Evolutionary conservation across 35 echinoderm and acorn worm species (phyloP).

Genomic region (Apostichopus parvimensis): DNA sequence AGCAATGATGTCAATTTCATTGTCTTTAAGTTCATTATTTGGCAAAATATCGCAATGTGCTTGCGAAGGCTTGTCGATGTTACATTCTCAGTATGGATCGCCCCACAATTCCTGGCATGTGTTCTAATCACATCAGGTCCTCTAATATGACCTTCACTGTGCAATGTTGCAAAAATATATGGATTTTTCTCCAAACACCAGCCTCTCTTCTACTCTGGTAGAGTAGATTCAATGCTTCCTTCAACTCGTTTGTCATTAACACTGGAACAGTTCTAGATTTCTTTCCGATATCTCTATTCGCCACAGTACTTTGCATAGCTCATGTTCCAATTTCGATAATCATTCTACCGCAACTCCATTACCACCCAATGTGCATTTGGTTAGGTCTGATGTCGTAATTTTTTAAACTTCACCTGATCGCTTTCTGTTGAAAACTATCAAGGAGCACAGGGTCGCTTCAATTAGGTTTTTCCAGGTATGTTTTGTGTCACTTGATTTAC

Average conservation of each 20-base stretch:
- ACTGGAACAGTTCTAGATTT: conserved; percentile 65
- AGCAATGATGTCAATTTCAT: conserved; percentile 74
- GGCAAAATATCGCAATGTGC: conserved; percentile 77
- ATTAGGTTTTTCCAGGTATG: conserved; percentile 64
- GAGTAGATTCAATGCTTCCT: conserved; percentile 52
- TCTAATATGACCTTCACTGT: conserved; percentile 43
- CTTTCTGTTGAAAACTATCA: conserved; percentile 77
- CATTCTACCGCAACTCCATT: background rate
- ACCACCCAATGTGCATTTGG: conserved; percentile 63
- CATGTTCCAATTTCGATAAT: conserved; percentile 60
- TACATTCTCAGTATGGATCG: conserved; percentile 43
- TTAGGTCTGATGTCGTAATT: conserved; percentile 59
- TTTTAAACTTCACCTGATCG: conserved; percentile 67
- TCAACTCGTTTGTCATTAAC: conserved; percentile 50
- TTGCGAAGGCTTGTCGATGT: conserved; percentile 72
- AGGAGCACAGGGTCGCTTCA: conserved; percentile 23
- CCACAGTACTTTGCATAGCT: conserved; percentile 66
- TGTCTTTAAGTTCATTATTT: conserved; percentile 78
- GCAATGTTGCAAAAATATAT: conserved; percentile 56
- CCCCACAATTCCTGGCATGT: conserved; percentile 49
- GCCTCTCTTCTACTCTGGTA: conserved; percentile 27
- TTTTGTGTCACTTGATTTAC: background rate
- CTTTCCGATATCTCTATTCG: conserved; percentile 74
- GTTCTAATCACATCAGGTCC: conserved; percentile 48
- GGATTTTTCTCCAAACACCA: conserved; percentile 41